A percentile compares a stretch with the other conserved stretches of the same genome.
Conservation (phyloP, 1,140 invertebrate genomes). For the Liolophura sinensis region DNA sequence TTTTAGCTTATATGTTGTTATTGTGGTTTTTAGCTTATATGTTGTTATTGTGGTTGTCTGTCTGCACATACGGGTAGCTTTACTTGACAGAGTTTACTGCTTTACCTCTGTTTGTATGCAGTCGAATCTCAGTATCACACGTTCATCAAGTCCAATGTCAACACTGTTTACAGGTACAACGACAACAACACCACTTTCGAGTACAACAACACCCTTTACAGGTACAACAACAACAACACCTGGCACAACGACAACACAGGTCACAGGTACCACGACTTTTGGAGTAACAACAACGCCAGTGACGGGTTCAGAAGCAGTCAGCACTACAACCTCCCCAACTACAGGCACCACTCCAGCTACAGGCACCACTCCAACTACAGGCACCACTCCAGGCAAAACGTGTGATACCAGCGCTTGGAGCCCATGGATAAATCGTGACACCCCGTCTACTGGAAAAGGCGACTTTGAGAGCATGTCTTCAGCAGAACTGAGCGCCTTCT, state of each 20-base stretch:
- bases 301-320: neutral
- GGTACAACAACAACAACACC: neutral
- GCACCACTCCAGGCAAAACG: neutral
- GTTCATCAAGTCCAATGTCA: no score
- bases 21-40: no score
- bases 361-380: neutral
- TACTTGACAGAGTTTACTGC: no score
- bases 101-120: no score
- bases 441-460: conserved; percentile 27
- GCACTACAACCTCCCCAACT: conserved; percentile 1
- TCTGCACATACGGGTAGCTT: no score
- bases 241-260: neutral
- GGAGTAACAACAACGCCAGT: neutral
- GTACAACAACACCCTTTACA: neutral
- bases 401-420: no score
- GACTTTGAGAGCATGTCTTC: conserved; percentile 31
- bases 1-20: no score
- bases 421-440: conserved; percentile 40
- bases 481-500: conserved; percentile 28
- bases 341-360: neutral
- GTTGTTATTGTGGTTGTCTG: no score
- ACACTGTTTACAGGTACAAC: neutral
- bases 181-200: neutral
- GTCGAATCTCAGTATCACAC: neutral
- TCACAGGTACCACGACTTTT: neutral